Evolutionary conservation across 2,113 vertebrate genomes (phyloP).

Genomic region (Pachyramphus minor): DNA sequence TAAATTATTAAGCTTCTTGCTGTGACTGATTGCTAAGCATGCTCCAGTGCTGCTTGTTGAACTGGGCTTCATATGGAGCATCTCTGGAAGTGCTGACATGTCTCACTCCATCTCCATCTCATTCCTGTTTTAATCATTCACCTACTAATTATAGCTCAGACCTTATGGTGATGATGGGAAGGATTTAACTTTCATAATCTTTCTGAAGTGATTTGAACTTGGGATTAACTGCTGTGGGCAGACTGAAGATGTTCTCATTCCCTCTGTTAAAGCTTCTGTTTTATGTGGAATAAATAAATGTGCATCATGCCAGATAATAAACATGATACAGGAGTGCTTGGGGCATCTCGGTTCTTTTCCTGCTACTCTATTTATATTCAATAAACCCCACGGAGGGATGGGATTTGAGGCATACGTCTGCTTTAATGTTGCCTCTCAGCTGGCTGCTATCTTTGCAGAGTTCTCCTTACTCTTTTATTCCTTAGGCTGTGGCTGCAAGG

Average conservation of each 20-base stretch:
- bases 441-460: background rate
- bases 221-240: conserved; percentile 10
- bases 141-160: conserved; percentile 22
- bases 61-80: background rate
- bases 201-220: conserved; percentile 18
- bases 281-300: conserved; percentile 37
- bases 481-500: background rate
- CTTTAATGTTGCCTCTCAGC: conserved; percentile 24
- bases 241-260: conserved; percentile 10
- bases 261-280: background rate
- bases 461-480: background rate
- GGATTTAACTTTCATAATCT: conserved; percentile 28
- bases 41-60: background rate
- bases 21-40: background rate
- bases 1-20: background rate
- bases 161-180: background rate
- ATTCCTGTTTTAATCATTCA: background rate
- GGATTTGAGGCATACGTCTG: conserved; percentile 9
- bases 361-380: conserved; percentile 30
- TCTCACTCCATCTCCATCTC: background rate
- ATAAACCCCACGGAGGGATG: background rate
- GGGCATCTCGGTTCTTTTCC: background rate
- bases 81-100: background rate
- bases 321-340: background rate
- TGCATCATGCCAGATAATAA: conserved; percentile 12